Evolutionary conservation across 2,888 invertebrate species (phyloP), one percentile per base, ranked within the genome.

Genomic region (Andrena marginata): DNA sequence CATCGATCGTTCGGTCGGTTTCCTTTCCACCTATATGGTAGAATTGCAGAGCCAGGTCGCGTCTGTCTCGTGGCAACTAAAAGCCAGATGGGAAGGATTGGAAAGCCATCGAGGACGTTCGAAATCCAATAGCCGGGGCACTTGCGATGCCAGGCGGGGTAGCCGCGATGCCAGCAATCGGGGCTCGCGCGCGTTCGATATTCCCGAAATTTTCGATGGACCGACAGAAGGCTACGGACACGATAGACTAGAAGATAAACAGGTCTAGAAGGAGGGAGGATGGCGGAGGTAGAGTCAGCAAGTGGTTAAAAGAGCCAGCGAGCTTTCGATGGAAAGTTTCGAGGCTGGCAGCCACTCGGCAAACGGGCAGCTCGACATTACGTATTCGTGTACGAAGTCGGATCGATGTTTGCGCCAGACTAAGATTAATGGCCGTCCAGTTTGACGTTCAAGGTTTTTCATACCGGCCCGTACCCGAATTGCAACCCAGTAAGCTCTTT

Each of bases 381-480:
- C 74, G 83, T 78, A 83, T 83, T 77, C 84, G 83, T 83, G 74
- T 84, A 84, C 84, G 81, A 80, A 89, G 87, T 80, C 67, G 78
- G 83, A 89, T 89, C 88, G 89, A 89, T 88, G 89, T 87, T 82
- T 89, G 89, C 89, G 82, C 77, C 77, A 73, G 87, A 88, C 87
- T 82, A 90, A 90, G 90, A 90, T 90, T 90, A 90, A 90, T 90
- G 89, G 86, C 77, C 77, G 82, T 84, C 77, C 80, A 80, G 86
- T 79, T 87, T 89, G 88, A 88, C 89, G 86, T 65, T 65, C 81
- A 51, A 78, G 81, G 88, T 87, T 87, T 88, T 86, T 85, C 87
- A 89, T 88, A 84, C 78, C 77, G 67, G 51, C 77, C 71, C 70
- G 74, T 62, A 35, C 20, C 82, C 71, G 26, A 68, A 72, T 63